Evolutionary conservation across 1,140 invertebrate species (phyloP), one percentile per base, ranked within the genome.

Genomic region (Goniozus legneri): DNA sequence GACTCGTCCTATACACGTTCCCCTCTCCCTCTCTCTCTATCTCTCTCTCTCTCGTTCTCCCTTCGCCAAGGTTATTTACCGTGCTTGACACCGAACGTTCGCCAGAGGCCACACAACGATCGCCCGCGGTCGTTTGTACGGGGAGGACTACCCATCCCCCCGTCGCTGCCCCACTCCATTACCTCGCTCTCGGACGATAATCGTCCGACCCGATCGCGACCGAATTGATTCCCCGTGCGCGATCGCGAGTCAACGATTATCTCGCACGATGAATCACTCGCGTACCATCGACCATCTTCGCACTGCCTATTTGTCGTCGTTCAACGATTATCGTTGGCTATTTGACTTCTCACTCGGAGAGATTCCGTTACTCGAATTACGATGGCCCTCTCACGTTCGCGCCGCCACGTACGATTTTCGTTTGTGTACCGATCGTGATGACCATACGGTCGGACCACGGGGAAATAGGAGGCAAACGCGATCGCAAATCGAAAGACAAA

Each of bases 221-320:
- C 48, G n/a, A 56, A 56, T 56, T 52, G 53, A 57, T 57, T 52
- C 33, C 44, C 39, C n/a, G n/a, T n/a, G 44, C 33, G 35, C 35
- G 31, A 56, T 34, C 27, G 19, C n/a, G 6, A 10, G 15, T 10
- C 15, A n/a, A n/a, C 13, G 33, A 41, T 56, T 56, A 56, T 56
- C 43, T 44, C 18, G 20, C 16, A 4, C 41, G 42, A 20, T 37
- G 42, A 33, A 51, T 15, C 52, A 10, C 38, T 8, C 4, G 24
- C 24, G 10, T 27, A 4, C 4, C 10, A 10, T 10, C 24, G 24
- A 27, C 10, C 4, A 27, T 10, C 4, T 6, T 6, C 24, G 24
- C 24, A 6, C 24, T 27, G 24, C 24, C 4, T 6, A 4, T 10
- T 27, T 27, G 24, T 27, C 24, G 24, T 27, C 24, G 10, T 27